Percentiles rank a stretch among this genome's conserved stretches.
Evolutionary conservation across 2,113 vertebrate genomes (phyloP).

Genomic region (Anser brachyrhynchus): DNA sequence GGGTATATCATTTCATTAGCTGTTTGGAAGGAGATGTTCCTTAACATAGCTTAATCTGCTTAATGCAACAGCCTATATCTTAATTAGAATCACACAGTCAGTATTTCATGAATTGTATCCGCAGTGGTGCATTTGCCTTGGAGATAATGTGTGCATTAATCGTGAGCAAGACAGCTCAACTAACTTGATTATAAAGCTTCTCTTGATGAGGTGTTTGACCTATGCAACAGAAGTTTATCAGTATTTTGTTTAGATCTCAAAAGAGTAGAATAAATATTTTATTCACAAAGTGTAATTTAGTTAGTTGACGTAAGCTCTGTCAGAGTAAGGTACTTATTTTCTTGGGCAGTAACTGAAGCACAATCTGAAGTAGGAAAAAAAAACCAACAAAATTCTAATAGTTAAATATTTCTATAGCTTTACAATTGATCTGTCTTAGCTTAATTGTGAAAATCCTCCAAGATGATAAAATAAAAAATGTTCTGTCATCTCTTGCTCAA

Average conservation of each 20-base stretch:
- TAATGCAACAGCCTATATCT: conserved; percentile 1
- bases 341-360: not conserved
- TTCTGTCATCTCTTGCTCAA: not conserved
- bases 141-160: not conserved
- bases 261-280: not conserved
- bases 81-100: not conserved
- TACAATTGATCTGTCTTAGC: not conserved
- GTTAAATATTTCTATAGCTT: not conserved
- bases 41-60: not conserved
- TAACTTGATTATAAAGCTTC: not conserved
- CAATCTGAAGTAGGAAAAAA: not conserved
- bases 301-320: not conserved
- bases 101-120: not conserved
- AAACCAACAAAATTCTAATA: not conserved
- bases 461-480: not conserved
- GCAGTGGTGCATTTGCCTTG: not conserved
- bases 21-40: not conserved
- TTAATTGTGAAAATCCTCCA: not conserved
- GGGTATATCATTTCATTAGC: not conserved
- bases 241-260: not conserved
- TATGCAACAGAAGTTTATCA: not conserved
- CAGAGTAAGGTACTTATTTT: not conserved
- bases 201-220: not conserved
- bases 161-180: not conserved
- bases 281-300: not conserved